phyloP scores from a whole-genome alignment of 2,888 invertebrate genomes.

The Erpobdella octoculata region DNA sequence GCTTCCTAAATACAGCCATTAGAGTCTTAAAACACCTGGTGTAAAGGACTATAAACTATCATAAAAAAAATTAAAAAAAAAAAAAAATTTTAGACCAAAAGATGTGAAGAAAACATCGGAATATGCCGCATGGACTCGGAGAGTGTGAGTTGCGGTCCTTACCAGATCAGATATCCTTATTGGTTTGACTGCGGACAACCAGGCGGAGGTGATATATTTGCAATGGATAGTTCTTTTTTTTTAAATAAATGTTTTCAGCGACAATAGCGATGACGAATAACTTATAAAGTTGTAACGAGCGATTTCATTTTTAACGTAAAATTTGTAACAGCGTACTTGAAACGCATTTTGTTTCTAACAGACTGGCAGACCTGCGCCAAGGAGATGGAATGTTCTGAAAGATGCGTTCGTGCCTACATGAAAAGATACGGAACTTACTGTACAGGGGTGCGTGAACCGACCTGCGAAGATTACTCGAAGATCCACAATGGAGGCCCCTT shows the following conservation, averaged over 20 bases:
- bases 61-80: too few species aligned
- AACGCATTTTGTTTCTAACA: conserved; percentile 29
- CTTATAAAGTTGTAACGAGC: too few species aligned
- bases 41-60: too few species aligned
- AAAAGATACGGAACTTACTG: conserved; percentile 39
- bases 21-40: too few species aligned
- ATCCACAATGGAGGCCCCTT: conserved; percentile 46
- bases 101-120: conserved; percentile 20
- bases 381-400: conserved; percentile 40
- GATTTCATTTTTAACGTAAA: too few species aligned
- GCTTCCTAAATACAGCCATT: too few species aligned
- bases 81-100: conserved; percentile 21
- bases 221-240: too few species aligned
- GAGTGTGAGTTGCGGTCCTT: conserved; percentile 42
- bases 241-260: too few species aligned
- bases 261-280: too few species aligned
- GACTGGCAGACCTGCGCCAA: conserved; percentile 41
- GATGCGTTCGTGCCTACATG: conserved; percentile 42
- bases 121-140: conserved; percentile 13
- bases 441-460: conserved; percentile 36
- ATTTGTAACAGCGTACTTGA: too few species aligned
- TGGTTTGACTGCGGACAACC: conserved; percentile 46
- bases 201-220: too few species aligned
- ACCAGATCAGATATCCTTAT: conserved; percentile 47
- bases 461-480: conserved; percentile 43